A percentile compares a stretch with the other conserved stretches of the same genome.
Conservation (phyloP, 2,113 vertebrate species). For the Gymnarchus niloticus region DNA sequence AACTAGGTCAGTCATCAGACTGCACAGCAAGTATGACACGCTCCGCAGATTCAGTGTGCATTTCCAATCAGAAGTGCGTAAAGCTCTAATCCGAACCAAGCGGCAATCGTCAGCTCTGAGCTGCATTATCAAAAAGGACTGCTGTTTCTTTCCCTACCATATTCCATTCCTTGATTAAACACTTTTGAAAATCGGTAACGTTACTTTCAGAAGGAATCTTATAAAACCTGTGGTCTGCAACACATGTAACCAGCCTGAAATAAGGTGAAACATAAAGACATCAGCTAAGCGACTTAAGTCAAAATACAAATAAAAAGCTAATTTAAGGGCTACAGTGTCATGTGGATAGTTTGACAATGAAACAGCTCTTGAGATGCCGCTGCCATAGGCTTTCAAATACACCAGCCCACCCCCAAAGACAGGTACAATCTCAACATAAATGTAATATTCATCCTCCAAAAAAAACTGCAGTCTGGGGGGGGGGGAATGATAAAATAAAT, state of each 20-base stretch:
- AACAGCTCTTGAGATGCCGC: neutral
- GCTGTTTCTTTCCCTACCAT: neutral
- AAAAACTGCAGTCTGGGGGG: neutral
- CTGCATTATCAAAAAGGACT: neutral
- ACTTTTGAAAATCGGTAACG: neutral
- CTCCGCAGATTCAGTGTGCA: neutral
- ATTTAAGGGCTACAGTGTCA: neutral
- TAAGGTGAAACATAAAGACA: no score
- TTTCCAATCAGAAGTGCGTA: no score
- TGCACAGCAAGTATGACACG: neutral
- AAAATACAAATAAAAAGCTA: neutral
- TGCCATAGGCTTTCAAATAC: neutral
- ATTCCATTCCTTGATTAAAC: neutral
- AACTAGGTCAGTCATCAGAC: neutral
- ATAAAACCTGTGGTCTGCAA: neutral
- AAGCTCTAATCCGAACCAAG: neutral
- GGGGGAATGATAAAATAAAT: no score
- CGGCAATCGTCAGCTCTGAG: neutral
- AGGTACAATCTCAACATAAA: neutral
- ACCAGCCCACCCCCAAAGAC: neutral
- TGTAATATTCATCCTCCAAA: neutral
- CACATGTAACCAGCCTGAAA: no score
- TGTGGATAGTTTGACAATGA: neutral
- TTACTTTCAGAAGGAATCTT: neutral
- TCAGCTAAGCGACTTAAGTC: neutral